Conservation (phyloP, 2,797 vertebrate genomes). For the Crypturellus tataupa region DNA sequence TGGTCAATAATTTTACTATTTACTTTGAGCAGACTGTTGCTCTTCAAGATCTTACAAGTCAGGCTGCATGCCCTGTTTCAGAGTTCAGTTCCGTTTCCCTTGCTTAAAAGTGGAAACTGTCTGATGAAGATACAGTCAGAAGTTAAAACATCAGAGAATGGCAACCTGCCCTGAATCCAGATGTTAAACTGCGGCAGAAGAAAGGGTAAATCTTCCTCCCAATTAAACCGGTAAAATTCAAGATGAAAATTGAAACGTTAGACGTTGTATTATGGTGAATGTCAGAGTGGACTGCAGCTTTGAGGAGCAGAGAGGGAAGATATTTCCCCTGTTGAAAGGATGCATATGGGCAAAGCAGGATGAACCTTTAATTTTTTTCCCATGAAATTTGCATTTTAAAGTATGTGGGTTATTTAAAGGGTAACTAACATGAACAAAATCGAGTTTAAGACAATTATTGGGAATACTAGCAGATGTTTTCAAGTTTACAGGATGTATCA, state of each 20-base stretch:
- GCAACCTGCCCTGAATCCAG: background rate
- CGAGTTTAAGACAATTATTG: background rate
- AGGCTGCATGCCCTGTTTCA: background rate
- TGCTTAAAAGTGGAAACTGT: background rate
- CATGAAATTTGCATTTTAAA: background rate
- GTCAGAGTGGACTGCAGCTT: background rate
- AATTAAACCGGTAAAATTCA: background rate
- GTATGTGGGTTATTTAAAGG: background rate
- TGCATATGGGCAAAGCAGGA: background rate
- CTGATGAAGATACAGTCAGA: background rate
- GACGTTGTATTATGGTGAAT: background rate
- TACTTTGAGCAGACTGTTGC: background rate
- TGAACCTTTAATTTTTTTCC: background rate
- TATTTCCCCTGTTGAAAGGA: background rate
- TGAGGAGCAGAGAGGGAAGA: background rate
- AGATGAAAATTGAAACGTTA: background rate
- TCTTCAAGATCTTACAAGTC: background rate
- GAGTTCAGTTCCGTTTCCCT: background rate
- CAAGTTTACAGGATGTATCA: background rate
- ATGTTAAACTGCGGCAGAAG: background rate
- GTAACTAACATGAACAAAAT: background rate
- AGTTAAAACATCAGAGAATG: background rate
- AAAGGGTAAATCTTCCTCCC: background rate
- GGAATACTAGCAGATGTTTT: background rate
- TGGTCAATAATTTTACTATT: accelerated